Percentiles rank a stretch among this genome's conserved stretches.
phyloP scores from a whole-genome alignment of 2,113 vertebrate genomes.

The Stomatorhinus ivindoensis region DNA sequence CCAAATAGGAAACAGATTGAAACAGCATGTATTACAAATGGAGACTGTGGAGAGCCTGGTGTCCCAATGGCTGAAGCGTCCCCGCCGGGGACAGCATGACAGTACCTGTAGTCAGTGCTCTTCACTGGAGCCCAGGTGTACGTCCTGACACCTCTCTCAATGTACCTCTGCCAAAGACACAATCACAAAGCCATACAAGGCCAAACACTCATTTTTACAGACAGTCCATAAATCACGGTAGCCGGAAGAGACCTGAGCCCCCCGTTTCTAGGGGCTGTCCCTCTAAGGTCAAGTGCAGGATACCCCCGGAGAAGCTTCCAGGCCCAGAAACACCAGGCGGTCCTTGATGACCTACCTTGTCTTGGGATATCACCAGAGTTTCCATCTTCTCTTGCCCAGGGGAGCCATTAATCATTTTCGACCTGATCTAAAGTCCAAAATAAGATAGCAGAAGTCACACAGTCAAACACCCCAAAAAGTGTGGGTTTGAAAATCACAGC shows the following conservation, averaged over 20 bases:
- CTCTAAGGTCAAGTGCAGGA: not conserved
- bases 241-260: not conserved
- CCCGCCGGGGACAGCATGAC: not conserved
- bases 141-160: slow-evolving; percentile 76
- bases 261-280: not conserved
- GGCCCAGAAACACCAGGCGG: not conserved
- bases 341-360: slow-evolving; percentile 76
- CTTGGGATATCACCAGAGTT: slow-evolving; percentile 88
- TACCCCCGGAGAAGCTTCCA: not conserved
- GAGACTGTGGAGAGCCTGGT: not conserved
- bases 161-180: slow-evolving; percentile 71
- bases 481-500: not conserved
- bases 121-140: slow-evolving; percentile 84
- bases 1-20: not conserved
- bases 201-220: not conserved
- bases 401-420: slow-evolving; percentile 80
- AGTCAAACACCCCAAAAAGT: not conserved
- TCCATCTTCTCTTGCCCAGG: slow-evolving; percentile 67
- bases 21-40: not conserved
- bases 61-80: not conserved
- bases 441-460: not conserved
- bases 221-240: not conserved
- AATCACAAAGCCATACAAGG: not conserved
- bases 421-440: slow-evolving; percentile 68
- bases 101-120: slow-evolving; percentile 88